A percentile compares a stretch with the other conserved stretches of the same genome.
Conservation (phyloP, 2,113 vertebrate species). For the Strix aluco region DNA sequence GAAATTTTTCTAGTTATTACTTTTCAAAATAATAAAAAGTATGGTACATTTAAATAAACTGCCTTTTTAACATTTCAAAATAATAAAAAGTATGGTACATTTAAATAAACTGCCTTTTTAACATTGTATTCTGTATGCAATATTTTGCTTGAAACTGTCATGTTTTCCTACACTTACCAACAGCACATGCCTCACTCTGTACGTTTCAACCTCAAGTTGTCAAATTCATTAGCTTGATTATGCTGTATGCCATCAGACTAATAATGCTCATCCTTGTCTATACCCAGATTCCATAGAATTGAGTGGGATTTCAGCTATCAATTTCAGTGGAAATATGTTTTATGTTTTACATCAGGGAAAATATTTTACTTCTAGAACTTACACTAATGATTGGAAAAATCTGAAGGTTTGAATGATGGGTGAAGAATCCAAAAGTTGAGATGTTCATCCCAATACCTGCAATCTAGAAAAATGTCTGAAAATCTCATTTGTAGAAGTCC, state of each 20-base stretch:
- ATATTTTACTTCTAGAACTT: background rate
- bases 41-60: background rate
- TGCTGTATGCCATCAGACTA: background rate
- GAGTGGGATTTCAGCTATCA: background rate
- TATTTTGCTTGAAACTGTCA: conserved; percentile 15
- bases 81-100: background rate
- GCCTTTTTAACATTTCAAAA: background rate
- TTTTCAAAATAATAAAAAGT: background rate
- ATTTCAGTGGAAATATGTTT: background rate
- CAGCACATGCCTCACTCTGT: background rate
- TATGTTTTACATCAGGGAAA: background rate
- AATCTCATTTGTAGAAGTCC: background rate
- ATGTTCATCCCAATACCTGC: background rate
- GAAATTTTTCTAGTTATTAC: background rate
- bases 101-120: background rate
- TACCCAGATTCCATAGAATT: background rate
- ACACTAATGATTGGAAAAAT: background rate
- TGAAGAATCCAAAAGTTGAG: background rate
- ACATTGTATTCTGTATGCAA: background rate
- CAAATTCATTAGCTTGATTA: conserved; percentile 50
- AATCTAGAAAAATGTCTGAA: background rate
- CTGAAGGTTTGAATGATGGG: background rate
- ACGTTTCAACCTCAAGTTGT: background rate
- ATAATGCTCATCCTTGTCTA: background rate
- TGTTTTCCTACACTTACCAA: background rate